phyloP scores from a whole-genome alignment of 37 sponge, comb jelly and placozoan genomes.

The Spongia lamella region DNA sequence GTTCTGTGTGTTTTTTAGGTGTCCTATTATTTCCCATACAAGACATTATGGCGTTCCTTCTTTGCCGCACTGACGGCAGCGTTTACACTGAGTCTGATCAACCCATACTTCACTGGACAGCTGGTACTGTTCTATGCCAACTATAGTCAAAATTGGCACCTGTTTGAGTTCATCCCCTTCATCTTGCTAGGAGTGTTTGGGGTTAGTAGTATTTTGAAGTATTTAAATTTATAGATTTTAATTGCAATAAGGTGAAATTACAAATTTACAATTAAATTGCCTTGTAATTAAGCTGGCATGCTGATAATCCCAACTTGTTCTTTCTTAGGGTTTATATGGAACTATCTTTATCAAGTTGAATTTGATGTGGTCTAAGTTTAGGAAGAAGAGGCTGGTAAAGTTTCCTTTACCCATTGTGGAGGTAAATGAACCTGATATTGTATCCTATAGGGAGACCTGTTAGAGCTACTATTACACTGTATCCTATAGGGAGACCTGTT shows the following conservation, averaged over 20 bases:
- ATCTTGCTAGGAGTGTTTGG: conserved; percentile 87
- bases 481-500: too few relatives aligned
- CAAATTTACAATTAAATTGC: too few relatives aligned
- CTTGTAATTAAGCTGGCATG: too few relatives aligned
- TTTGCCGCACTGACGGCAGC: conserved; percentile 98
- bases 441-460: too few relatives aligned
- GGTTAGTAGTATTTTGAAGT: conserved; percentile 50
- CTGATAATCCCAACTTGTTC: too few relatives aligned
- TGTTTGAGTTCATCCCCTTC: conserved; percentile 95
- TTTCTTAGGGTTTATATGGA: conserved; percentile 84
- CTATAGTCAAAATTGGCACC: conserved; percentile 90
- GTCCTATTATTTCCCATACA: conserved; percentile 98
- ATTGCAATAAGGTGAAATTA: too few relatives aligned
- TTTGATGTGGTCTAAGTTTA: conserved; percentile 83
- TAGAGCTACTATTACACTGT: too few relatives aligned
- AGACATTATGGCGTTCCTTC: conserved; percentile 96
- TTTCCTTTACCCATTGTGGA: conserved; percentile 63
- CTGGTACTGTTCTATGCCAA: conserved; percentile 92
- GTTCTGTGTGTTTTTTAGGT: conserved; percentile 45
- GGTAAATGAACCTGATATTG: conserved; percentile 35
- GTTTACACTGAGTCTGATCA: conserved; percentile 88
- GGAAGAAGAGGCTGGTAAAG: conserved; percentile 55
- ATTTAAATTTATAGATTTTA: too few relatives aligned
- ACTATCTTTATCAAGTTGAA: conserved; percentile 91
- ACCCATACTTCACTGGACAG: conserved; percentile 93